These are phyloP conservation scores for Fregetta grallaria DNA, from an alignment of 2,113 vertebrate genomes.

Conservation along the genomic window DNA sequence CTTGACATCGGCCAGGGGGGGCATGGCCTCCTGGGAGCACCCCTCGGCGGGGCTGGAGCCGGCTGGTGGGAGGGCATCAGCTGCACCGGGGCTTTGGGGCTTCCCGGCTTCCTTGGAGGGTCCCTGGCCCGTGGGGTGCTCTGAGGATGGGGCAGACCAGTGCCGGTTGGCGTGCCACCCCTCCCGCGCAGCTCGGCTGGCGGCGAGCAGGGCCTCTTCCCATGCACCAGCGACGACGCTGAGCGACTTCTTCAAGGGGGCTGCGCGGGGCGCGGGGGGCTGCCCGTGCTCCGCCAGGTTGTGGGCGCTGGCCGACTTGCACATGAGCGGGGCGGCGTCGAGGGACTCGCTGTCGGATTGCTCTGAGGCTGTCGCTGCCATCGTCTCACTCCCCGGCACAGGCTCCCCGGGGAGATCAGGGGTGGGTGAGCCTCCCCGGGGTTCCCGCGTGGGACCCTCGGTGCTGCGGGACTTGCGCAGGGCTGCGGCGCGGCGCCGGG, in stretches of 20 bases:
- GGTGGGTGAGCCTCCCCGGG: background rate
- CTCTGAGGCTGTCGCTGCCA: conserved; percentile 36
- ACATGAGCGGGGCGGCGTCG: conserved; percentile 77
- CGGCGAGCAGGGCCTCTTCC: conserved; percentile 69
- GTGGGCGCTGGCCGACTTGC: conserved; percentile 89
- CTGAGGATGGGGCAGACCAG: rapidly evolving
- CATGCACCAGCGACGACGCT: conserved; percentile 60
- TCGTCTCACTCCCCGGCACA: conserved; percentile 53
- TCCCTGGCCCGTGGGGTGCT: background rate
- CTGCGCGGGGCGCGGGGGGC: conserved; percentile 67
- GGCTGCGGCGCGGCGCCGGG: conserved; percentile 48
- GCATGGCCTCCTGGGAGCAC: conserved; percentile 40
- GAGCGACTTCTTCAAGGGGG: conserved; percentile 81
- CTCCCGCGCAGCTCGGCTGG: conserved; percentile 52
- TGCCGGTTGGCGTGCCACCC: rapidly evolving
- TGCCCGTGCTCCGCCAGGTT: conserved; percentile 80
- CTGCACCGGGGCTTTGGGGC: background rate
- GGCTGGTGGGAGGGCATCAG: conserved; percentile 61
- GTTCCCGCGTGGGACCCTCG: conserved; percentile 58
- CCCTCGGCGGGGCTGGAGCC: conserved; percentile 68
- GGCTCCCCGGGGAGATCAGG: background rate
- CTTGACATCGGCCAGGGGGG: conserved; percentile 6
- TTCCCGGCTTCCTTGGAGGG: background rate
- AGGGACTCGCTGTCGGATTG: conserved; percentile 77
- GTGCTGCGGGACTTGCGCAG: conserved; percentile 77